Evolutionary conservation across 2,797 vertebrate genomes (phyloP).

Genomic region (Myotis daubentonii): DNA sequence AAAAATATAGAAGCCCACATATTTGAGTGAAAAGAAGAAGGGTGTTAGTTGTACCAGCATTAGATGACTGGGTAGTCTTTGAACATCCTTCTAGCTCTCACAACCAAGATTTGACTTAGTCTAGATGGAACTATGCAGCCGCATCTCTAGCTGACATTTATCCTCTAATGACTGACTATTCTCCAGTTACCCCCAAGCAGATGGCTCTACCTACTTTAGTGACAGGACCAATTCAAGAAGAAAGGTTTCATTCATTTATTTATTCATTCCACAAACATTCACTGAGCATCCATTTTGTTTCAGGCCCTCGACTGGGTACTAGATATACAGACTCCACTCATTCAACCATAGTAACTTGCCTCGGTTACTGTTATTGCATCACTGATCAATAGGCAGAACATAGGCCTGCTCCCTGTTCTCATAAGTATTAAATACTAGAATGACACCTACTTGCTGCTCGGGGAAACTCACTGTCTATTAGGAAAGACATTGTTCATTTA

Average conservation of each 20-base stretch:
- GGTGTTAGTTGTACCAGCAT: neutral
- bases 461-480: neutral
- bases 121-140: neutral
- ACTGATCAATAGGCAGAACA: neutral
- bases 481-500: neutral
- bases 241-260: neutral
- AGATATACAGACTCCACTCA: neutral
- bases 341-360: neutral
- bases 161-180: neutral
- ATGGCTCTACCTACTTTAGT: neutral
- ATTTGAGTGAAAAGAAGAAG: neutral
- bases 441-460: neutral
- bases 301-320: neutral
- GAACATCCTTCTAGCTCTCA: neutral
- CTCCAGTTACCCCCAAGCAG: neutral
- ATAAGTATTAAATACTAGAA: neutral
- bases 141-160: neutral
- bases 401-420: neutral
- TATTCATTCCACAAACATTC: slow-evolving; percentile 8
- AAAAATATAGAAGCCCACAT: neutral
- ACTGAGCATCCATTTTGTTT: neutral
- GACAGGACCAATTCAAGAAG: neutral
- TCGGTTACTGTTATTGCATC: neutral
- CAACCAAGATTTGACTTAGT: neutral
- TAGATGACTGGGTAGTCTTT: neutral